phyloP scores from a whole-genome alignment of 2,797 vertebrate genomes.

The Phoxinus dragarum region DNA sequence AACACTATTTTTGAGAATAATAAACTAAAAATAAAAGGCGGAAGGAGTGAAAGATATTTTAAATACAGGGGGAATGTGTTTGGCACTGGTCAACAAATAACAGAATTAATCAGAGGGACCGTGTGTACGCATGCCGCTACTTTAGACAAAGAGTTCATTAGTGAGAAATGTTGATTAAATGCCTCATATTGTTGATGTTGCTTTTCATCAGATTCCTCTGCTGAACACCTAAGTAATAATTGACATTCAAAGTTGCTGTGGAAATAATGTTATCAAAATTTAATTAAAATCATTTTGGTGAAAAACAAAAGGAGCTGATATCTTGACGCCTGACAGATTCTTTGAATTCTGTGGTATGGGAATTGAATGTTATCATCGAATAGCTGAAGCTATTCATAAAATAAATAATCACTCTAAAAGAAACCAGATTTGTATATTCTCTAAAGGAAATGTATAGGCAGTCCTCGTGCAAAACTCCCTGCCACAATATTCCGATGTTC shows the following conservation, averaged over 20 bases:
- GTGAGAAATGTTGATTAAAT: constrained; percentile 62
- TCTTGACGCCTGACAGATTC: constrained; percentile 36
- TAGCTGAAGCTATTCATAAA: background rate
- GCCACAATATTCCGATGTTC: background rate
- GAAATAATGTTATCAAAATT: constrained; percentile 56
- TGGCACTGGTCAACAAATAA: constrained; percentile 34
- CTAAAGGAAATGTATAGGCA: background rate
- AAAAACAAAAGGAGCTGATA: constrained; percentile 40
- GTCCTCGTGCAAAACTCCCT: background rate
- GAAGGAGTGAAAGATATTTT: background rate
- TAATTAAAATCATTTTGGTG: constrained; percentile 55
- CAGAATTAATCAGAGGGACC: constrained; percentile 36
- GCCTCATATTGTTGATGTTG: constrained; percentile 56
- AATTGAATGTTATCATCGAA: background rate
- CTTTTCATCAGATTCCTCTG: constrained; percentile 58
- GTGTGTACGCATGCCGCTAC: background rate
- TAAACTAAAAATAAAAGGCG: background rate
- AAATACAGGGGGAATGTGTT: constrained; percentile 48
- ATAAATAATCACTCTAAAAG: background rate
- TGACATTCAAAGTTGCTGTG: constrained; percentile 24
- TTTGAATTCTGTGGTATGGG: constrained; percentile 30
- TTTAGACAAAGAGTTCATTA: constrained; percentile 60
- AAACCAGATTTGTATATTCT: background rate
- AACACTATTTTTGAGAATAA: constrained; percentile 27
- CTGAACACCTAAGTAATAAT: constrained; percentile 44